Evolutionary conservation across 2,888 invertebrate genomes (phyloP), one percentile per base, ranked within the genome.

Genomic region (Orthonychiurus folsomi): DNA sequence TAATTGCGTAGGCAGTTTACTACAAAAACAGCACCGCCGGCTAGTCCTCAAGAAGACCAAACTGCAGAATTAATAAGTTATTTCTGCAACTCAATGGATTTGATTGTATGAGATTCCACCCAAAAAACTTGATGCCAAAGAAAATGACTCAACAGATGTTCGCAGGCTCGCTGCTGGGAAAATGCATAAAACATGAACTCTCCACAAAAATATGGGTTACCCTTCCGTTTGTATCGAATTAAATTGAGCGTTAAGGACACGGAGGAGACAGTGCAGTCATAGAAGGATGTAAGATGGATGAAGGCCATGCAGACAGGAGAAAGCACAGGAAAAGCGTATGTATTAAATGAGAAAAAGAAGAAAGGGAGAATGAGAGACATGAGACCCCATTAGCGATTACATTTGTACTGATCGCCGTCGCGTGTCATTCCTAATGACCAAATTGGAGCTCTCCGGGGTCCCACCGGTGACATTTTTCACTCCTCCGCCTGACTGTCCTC

Each of bases 401-500:
- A 59, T 59, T 59, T 59, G 71, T 67, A 72, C 71, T 68, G 71
- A 71, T 63, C 71, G 63, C 59, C 71, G 64, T 55, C 71, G 50
- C 28, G 66, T 62, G 56, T 70, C 69, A 60, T 56, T 64, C 21
- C 68, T 62, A 66, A 71, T 69, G 56, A 67, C 67, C 59, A 70
- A 61, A 61, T 70, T 65, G 56, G 63, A 62, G 15, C 63, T 48
- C 48, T 63, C 64, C 48, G 65, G 37, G 50, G 50, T 59, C 27
- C 62, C 54, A 27, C 56, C 50, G 20, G 62, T 27, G 48, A 61
- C 54, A 60, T 59, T 62, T 56, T 66, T 64, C 56, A 48, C 57
- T 20, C 55, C 54, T 50, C 59, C 59, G 26, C 59, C 25, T 20
- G 9, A 3, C 18, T 50, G 48, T 48, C 50, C 48, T 23, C 24